phyloP scores from a whole-genome alignment of 2,113 vertebrate species.

The Coptodon rendalli region DNA sequence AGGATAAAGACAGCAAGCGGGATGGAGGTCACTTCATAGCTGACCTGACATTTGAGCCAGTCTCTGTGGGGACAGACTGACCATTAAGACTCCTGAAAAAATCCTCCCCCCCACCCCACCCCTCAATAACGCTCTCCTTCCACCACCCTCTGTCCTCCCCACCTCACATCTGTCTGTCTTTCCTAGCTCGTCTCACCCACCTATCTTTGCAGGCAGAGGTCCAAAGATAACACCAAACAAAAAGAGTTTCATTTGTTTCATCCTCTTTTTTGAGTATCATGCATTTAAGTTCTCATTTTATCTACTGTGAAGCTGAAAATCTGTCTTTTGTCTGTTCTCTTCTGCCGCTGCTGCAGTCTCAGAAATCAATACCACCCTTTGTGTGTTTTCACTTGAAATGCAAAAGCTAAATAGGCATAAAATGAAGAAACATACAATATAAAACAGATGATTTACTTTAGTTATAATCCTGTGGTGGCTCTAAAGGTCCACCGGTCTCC shows the following conservation, averaged over 20 bases:
- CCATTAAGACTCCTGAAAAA: conserved; percentile 55
- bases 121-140: conserved; percentile 9
- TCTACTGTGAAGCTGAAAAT: not conserved
- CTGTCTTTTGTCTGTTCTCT: not conserved
- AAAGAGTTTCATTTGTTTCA: not conserved
- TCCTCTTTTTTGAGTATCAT: not conserved
- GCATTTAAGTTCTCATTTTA: not conserved
- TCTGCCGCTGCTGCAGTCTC: not conserved
- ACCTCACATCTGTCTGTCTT: not conserved
- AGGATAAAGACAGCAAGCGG: conserved; percentile 7
- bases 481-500: conserved; percentile 34
- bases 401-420: conserved; percentile 21
- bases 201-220: not conserved
- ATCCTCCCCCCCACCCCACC: not conserved
- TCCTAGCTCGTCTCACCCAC: not conserved
- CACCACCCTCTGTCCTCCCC: not conserved
- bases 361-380: conserved; percentile 5
- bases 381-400: conserved; percentile 14
- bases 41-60: conserved; percentile 72
- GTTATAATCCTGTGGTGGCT: conserved; percentile 28
- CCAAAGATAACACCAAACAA: not conserved
- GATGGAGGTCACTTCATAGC: conserved; percentile 61
- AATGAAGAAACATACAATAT: conserved; percentile 3
- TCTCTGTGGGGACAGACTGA: conserved; percentile 58
- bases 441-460: conserved; percentile 16